Evolutionary conservation across 2,113 vertebrate genomes (phyloP).

Genomic region (Ochotona curzoniae): DNA sequence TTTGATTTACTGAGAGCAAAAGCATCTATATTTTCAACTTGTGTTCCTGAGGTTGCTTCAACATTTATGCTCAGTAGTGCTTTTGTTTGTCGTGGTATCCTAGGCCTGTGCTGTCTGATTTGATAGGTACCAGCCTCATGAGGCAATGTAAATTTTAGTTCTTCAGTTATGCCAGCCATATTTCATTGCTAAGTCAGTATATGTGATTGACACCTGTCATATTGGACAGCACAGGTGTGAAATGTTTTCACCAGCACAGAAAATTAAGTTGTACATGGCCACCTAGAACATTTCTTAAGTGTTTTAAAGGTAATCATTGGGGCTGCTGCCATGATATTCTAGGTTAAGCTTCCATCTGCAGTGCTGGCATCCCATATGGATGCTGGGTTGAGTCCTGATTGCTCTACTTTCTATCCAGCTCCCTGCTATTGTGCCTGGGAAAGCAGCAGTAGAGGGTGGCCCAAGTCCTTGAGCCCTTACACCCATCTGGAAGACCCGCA

Average conservation of each 20-base stretch:
- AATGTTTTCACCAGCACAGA: constrained; percentile 1
- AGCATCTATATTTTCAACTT: not conserved
- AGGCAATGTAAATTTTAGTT: constrained; percentile 12
- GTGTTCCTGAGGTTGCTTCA: not conserved
- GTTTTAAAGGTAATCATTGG: constrained; percentile 6
- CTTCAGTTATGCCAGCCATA: not conserved
- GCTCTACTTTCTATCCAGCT: too few species aligned
- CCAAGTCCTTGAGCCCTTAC: too few species aligned
- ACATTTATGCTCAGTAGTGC: not conserved
- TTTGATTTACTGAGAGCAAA: not conserved
- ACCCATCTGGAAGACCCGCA: too few species aligned
- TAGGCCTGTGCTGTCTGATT: not conserved
- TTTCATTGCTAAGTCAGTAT: not conserved
- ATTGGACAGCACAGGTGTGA: not conserved
- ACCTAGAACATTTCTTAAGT: not conserved
- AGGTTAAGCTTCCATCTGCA: too few species aligned
- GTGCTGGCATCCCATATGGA: too few species aligned
- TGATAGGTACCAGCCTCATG: not conserved
- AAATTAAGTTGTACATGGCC: not conserved
- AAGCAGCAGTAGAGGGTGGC: too few species aligned
- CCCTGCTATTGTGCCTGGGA: too few species aligned
- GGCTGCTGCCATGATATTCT: too few species aligned
- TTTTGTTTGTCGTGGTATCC: not conserved
- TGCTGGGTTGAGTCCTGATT: too few species aligned
- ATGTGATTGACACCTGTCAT: not conserved